Evolutionary conservation across 2,888 invertebrate species (phyloP), one percentile per base, ranked within the genome.

Genomic region (Sminthurinus aureus): DNA sequence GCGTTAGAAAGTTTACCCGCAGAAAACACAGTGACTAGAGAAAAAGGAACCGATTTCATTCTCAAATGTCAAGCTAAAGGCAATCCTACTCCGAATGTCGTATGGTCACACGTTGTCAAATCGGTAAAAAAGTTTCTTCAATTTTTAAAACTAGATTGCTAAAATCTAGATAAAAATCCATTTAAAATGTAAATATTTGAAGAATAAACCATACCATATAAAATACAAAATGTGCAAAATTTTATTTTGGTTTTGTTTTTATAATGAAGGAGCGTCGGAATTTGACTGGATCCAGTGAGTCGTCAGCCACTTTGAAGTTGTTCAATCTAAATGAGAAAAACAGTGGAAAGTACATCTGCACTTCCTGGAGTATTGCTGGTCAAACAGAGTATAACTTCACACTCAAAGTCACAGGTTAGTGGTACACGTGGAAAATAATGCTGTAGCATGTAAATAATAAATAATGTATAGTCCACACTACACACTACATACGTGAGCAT

Each of bases 31-130:
- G 26, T 83, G 52, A 76, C 24, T 24, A 73, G 82, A 12, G 58
- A 81, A 13, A 85, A 71, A 66, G 88, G 88, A 12, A 81, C 79
- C 0, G 84, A 81, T 69, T 13, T 87, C 13, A 22, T 66, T 13
- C 69, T 88, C 0, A 87, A 85, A 80, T 88, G 88, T 84, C 85
- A 86, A 83, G 87, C 87, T 1, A 87, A 58, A 82, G 88, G 88
- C 64, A 84, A 85, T 84, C 88, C 88, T 1, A 86, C 83, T 50
- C 88, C 88, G 12, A 85, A 84, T 67, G 85, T 88, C 11, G 85
- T 86, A 0, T 88, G 88, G 88, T 85, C 83, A 74, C 85, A 86
- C 85, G 88, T 88, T 77, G 69, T 58, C 20, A 58, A 58, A 58
- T 58, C 58, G 9, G 58, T 58, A 58, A 13, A 2, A 2, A 58